Evolutionary conservation across 2,113 vertebrate genomes (phyloP).

Genomic region (Herpetotheres cachinnans): DNA sequence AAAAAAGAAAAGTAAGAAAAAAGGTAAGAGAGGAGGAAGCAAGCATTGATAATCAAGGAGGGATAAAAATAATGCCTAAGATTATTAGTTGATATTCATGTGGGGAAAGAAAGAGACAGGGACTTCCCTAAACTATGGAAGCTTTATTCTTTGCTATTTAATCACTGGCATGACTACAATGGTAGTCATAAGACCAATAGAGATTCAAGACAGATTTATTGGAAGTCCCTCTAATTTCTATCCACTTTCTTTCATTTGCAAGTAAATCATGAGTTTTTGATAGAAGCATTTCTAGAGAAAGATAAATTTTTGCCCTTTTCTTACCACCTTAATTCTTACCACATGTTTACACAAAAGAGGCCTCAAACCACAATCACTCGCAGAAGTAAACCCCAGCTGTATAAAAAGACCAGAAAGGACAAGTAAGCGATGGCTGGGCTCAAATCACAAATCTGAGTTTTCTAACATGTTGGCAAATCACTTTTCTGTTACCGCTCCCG

Average conservation of each 20-base stretch:
- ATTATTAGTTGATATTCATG: neutral
- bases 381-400: neutral
- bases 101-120: neutral
- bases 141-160: neutral
- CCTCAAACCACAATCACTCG: neutral
- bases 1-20: neutral
- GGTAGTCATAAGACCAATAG: neutral
- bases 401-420: neutral
- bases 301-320: neutral
- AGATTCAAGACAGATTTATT: neutral
- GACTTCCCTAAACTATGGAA: neutral
- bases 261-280: neutral
- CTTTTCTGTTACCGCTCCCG: neutral
- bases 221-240: neutral
- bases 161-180: fast-evolving
- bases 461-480: neutral
- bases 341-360: neutral
- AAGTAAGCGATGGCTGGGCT: neutral
- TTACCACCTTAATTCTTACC: neutral
- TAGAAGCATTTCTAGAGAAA: neutral
- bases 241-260: neutral
- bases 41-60: neutral
- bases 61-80: neutral
- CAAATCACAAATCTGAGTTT: neutral
- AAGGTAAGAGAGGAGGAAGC: neutral